Conservation (phyloP, 2,888 invertebrate species). For the Bimastos eiseni region DNA sequence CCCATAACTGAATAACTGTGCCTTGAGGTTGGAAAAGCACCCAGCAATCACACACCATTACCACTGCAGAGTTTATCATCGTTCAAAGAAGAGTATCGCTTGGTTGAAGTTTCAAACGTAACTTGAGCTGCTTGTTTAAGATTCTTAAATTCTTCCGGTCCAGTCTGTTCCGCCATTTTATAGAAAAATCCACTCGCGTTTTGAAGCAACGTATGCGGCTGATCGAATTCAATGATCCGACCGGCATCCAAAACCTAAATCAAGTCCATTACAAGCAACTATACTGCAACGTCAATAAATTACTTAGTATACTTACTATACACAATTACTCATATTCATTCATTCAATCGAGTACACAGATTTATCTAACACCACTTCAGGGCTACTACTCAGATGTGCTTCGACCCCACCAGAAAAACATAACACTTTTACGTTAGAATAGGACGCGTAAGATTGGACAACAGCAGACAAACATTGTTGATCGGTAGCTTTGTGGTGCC, state of each 20-base stretch:
- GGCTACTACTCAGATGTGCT: no score
- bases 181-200: background rate
- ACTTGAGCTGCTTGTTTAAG: background rate
- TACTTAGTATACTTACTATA: no score
- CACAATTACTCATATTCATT: no score
- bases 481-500: no score
- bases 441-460: no score
- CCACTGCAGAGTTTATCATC: background rate
- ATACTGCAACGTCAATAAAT: background rate
- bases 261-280: background rate
- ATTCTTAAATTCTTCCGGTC: background rate
- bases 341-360: no score
- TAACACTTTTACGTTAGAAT: no score
- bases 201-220: background rate
- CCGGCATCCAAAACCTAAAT: background rate
- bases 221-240: background rate
- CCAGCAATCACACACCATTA: background rate
- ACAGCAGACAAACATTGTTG: no score
- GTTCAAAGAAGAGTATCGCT: background rate
- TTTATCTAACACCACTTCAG: no score
- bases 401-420: no score
- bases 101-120: background rate
- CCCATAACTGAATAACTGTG: background rate
- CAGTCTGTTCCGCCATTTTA: constrained; percentile 1
- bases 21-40: background rate